A percentile compares a stretch with the other conserved stretches of the same genome.
Evolutionary conservation across 2,113 vertebrate species (phyloP).

Genomic region (Cyanoliseus patagonus): DNA sequence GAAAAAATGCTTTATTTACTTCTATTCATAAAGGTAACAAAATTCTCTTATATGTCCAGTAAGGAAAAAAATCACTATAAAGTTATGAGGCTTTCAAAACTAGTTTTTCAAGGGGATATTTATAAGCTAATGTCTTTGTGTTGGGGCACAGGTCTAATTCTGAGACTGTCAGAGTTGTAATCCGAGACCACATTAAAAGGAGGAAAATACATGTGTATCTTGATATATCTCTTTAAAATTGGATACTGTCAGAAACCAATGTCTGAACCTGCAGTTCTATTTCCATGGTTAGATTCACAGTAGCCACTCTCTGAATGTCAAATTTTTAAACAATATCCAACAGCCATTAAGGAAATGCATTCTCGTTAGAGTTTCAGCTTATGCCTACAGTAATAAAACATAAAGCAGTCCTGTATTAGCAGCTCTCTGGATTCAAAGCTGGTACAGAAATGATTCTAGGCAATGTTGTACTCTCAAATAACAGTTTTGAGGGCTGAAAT

Average conservation of each 20-base stretch:
- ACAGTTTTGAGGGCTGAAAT: neutral
- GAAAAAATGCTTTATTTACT: neutral
- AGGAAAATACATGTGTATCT: neutral
- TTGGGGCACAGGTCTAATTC: neutral
- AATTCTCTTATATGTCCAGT: neutral
- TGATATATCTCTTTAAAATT: neutral
- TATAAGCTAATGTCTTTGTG: neutral
- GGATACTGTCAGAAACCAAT: neutral
- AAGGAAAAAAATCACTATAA: neutral
- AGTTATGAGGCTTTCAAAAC: neutral
- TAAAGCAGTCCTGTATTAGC: neutral
- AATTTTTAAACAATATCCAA: neutral
- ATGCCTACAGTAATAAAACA: neutral
- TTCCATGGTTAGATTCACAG: neutral
- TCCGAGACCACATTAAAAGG: neutral
- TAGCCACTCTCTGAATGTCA: neutral
- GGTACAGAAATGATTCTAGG: neutral
- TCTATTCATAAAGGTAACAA: neutral
- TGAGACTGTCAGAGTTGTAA: neutral
- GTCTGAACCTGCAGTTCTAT: neutral
- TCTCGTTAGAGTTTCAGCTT: neutral
- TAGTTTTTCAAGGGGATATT: neutral
- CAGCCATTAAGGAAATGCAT: neutral
- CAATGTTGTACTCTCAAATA: neutral
- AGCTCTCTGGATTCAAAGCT: neutral